A percentile compares a stretch with the other conserved stretches of the same genome.
Evolutionary conservation across 2,888 invertebrate genomes (phyloP).

Genomic region (Chloromyia formosa): DNA sequence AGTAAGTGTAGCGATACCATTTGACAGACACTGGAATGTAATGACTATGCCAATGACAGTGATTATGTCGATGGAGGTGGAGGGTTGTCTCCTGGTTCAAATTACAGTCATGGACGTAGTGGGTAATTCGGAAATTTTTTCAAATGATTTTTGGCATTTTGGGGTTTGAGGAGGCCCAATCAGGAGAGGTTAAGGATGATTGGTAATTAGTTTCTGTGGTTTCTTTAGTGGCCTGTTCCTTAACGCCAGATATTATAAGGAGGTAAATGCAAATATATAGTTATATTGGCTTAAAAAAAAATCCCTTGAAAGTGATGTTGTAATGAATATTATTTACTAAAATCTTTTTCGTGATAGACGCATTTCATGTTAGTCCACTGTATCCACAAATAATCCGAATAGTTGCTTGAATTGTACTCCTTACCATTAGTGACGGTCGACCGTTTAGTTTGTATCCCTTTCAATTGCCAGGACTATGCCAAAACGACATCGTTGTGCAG

Average conservation of each 20-base stretch:
- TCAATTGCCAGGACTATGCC: not conserved
- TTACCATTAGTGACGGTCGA: conserved; percentile 30
- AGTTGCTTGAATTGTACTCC: conserved; percentile 12
- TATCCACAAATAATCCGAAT: not conserved
- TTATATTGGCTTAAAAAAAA: no score
- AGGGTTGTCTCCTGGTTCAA: not conserved
- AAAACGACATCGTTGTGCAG: not conserved
- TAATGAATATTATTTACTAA: no score
- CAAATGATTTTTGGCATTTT: no score
- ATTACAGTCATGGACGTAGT: not conserved
- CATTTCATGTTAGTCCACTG: not conserved
- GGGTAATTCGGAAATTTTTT: no score
- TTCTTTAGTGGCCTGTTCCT: no score
- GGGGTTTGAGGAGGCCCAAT: no score
- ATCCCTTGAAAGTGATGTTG: no score
- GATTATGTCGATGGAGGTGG: conserved; percentile 7
- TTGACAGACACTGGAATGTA: conserved; percentile 49
- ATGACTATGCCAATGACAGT: conserved; percentile 39
- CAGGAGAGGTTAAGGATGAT: no score
- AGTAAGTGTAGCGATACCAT: conserved; percentile 53
- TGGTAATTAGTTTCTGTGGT: no score
- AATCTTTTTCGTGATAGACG: not conserved
- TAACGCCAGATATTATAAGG: no score
- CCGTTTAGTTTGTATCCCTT: conserved; percentile 21
- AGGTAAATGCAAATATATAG: no score